Evolutionary conservation across 2,888 invertebrate genomes (phyloP), one percentile per base, ranked within the genome.

Genomic region (Celastrina argiolus): DNA sequence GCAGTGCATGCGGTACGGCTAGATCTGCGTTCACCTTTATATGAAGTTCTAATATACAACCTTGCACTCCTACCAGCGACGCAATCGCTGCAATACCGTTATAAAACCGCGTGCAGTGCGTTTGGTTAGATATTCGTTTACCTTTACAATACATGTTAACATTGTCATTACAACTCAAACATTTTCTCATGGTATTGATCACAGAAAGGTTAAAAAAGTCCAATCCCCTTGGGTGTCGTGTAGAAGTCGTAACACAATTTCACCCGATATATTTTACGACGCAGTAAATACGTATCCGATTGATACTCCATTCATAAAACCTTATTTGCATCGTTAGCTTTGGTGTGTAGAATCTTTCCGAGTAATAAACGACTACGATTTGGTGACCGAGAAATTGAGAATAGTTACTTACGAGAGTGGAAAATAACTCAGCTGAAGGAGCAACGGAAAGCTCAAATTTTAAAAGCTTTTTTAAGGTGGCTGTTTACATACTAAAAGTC

Each of bases 211-310:
- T 59, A 22, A 39, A 39, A 61, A 61, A 39, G 61, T 39, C 36
- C 36, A 39, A 61, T 36, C 39, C 59, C 22, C 61, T 36, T 12
- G 61, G 36, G 61, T 36, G 61, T 36, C 61, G 78, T 74, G 74
- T 78, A 79, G 79, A 77, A 80, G 76, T 72, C 69, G 76, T 77
- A 77, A 76, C 83, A 81, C 84, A 81, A 76, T 77, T 79, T 80
- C 79, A 80, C 78, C 78, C 78, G 76, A 75, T 81, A 81, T 77
- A 80, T 82, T 83, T 85, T 85, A 85, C 80, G 72, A 72, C 74
- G 80, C 74, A 77, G 79, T 85, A 85, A 84, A 80, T 77, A 77
- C 73, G 72, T 78, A 70, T 69, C 66, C 69, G 71, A 73, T 71
- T 72, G 71, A 73, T 73, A 70, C 69, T 70, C 71, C 69, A 70